Conservation (phyloP, 2,888 invertebrate genomes). For the Amphipoea lucens region DNA sequence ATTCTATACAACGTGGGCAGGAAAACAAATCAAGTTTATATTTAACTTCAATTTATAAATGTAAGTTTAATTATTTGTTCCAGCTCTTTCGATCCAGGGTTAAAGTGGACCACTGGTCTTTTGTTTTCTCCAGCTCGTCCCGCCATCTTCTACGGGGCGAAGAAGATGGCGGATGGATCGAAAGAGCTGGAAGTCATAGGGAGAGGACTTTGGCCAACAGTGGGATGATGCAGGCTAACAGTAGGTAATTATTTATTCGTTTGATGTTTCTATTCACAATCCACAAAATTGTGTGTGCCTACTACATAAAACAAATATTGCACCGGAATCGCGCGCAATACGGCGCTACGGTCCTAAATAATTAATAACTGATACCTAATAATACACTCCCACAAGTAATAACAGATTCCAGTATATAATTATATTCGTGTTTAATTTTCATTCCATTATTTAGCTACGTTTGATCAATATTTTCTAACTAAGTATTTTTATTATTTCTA, state of each 20-base stretch:
- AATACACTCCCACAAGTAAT: conserved; percentile 1
- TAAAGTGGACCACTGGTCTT: too few species aligned
- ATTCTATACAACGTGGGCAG: not conserved
- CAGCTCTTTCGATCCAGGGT: too few species aligned
- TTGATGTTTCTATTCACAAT: not conserved
- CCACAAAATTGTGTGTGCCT: not conserved
- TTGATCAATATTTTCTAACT: not conserved
- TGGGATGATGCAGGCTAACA: too few species aligned
- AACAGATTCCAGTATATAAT: conserved; percentile 2
- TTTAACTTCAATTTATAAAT: not conserved
- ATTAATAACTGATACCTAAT: conserved; percentile 14
- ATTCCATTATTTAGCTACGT: conserved; percentile 5
- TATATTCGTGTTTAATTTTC: conserved; percentile 26
- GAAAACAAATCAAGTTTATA: not conserved
- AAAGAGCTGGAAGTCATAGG: too few species aligned
- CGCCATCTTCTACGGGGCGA: too few species aligned
- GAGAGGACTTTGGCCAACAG: too few species aligned
- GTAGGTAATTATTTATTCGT: conserved; percentile 12
- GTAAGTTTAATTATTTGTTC: not conserved
- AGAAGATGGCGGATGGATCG: too few species aligned
- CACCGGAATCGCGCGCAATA: not conserved
- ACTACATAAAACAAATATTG: conserved; percentile 1
- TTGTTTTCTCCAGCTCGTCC: too few species aligned
- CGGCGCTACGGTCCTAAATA: not conserved
- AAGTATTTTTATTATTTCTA: not conserved